Base-by-base conservation (phyloP, 2,888 invertebrate genomes). In the Nomada goodeniana region DNA sequence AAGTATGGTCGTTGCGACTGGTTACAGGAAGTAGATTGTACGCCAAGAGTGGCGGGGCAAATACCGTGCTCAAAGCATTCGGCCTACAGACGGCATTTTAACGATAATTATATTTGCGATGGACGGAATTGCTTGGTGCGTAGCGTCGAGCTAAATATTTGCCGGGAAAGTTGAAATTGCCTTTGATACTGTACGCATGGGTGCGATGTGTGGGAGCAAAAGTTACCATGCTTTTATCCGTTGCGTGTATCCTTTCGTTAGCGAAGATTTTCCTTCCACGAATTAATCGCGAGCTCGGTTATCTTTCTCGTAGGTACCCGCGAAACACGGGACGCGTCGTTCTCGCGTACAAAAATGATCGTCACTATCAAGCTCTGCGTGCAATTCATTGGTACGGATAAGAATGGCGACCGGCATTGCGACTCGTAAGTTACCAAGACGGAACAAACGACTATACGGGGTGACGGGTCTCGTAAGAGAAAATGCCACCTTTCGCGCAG, bases 381-480 rank as follows among this genome's bases (percentile, higher is more conserved):
- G 23, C 50, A 79, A 79, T 82, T 79, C 65, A 64, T 52, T 20
- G 60, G n/a, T 52, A 65, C 44, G 60, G 15, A 20, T 44, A 68
- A 23, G 15, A 23, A 23, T 36, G 29, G 23, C 42, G 53, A 36
- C 55, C 5, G 23, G 55, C 59, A 75, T 81, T 74, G 74, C 71
- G 68, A 72, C 74, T 63, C 71, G 70, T 68, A 71, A 74, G 68
- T 81, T 74, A 75, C 68, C 71, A 59, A 68, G 42, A 72, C 61
- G 60, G 74, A 70, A 71, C 63, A 75, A 83, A 81, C 74, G 74
- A 81, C 67, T 68, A 59, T 61, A 71, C 71, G 61, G 61, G 26
- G n/a, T 79, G 67, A 76, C 42, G 70, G 67, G 67, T 76, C 76
- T 63, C 60, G 55, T 57, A 42, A 60, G 60, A 67, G 73, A 71